Evolutionary conservation across 2,113 vertebrate species (phyloP).

Genomic region (Cyrtonyx montezumae): DNA sequence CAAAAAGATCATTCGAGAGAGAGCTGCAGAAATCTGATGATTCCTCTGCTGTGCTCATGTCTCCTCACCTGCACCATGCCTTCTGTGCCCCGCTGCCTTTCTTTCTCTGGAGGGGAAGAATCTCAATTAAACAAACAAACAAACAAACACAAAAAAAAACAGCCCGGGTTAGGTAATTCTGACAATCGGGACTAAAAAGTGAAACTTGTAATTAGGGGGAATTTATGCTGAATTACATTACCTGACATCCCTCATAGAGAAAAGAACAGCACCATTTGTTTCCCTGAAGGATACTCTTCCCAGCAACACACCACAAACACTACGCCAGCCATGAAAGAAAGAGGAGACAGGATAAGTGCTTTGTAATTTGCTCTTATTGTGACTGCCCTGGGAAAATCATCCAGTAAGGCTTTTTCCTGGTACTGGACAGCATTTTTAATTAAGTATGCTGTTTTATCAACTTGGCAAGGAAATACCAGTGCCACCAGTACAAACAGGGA

Average conservation of each 20-base stretch:
- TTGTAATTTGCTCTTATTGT: background rate
- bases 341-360: background rate
- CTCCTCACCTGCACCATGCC: background rate
- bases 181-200: background rate
- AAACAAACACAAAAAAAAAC: background rate
- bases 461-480: constrained; percentile 1
- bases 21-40: background rate
- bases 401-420: background rate
- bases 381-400: background rate
- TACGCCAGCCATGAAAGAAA: background rate
- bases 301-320: constrained; percentile 3
- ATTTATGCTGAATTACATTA: background rate
- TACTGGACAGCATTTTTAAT: constrained; percentile 9
- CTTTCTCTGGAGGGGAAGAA: background rate
- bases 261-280: background rate
- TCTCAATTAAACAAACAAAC: background rate
- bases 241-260: background rate
- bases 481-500: background rate
- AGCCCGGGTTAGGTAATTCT: background rate
- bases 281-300: constrained; percentile 4
- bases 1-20: background rate
- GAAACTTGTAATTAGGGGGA: background rate
- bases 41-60: background rate
- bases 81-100: background rate
- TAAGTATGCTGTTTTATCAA: background rate